These are phyloP conservation scores for Temnothorax rugatulus DNA, from an alignment of 2,888 invertebrate genomes.

Conservation along the genomic window DNA sequence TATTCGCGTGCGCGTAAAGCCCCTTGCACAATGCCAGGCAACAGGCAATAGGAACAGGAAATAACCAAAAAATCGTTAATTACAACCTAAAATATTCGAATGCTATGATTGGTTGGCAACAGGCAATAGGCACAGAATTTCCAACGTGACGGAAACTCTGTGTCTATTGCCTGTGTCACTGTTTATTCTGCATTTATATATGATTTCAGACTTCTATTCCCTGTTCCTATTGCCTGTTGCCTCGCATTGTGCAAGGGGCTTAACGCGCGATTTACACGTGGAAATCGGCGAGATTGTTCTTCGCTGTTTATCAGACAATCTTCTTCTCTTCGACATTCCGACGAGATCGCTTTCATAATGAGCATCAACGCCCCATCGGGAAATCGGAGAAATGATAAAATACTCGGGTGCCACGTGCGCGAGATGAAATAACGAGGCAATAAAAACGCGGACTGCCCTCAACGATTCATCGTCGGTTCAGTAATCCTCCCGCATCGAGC, in stretches of 20 bases:
- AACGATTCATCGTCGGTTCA: background rate
- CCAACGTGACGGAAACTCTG: no score
- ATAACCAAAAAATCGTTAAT: no score
- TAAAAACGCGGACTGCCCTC: constrained; percentile 34
- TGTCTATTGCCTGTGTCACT: no score
- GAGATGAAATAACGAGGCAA: constrained; percentile 44
- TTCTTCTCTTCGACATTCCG: background rate
- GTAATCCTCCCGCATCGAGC: constrained; percentile 14
- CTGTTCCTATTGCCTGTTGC: no score
- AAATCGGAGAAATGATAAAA: constrained; percentile 23
- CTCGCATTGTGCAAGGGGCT: no score
- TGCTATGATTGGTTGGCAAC: no score
- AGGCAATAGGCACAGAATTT: no score
- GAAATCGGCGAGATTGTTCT: background rate
- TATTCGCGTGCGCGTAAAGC: background rate
- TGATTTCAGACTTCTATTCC: no score
- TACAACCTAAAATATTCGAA: no score
- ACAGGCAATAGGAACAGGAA: no score
- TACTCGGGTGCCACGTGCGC: constrained; percentile 20
- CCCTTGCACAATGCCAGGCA: no score
- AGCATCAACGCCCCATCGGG: constrained; percentile 52
- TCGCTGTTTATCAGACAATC: background rate
- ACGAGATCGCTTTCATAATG: constrained; percentile 41
- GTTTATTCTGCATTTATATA: no score
- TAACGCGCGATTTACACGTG: background rate